These are phyloP conservation scores for Drosophila sucinea DNA, from an alignment of 1,140 invertebrate species.

Conservation along the genomic window DNA sequence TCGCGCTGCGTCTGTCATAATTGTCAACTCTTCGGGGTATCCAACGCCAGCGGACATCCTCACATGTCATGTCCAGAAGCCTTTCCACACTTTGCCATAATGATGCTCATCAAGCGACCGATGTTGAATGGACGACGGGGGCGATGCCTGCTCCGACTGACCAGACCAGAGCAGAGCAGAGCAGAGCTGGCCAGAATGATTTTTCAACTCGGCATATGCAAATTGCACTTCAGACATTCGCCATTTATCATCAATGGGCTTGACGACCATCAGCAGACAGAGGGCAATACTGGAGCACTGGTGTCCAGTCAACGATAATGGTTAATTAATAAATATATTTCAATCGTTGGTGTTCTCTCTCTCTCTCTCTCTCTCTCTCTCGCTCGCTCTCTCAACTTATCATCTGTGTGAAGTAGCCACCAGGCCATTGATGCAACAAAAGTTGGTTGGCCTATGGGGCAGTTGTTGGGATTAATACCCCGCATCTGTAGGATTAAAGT, in stretches of 20 bases:
- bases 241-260: conserved; percentile 63
- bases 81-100: conserved; percentile 60
- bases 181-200: conserved; percentile 22
- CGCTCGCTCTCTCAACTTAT: neutral
- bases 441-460: conserved; percentile 6
- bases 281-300: conserved; percentile 16
- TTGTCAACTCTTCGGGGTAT: conserved; percentile 66
- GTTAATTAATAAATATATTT: conserved; percentile 79
- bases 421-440: conserved; percentile 5
- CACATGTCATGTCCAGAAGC: conserved; percentile 48
- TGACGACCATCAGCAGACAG: conserved; percentile 27
- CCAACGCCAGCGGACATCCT: conserved; percentile 48
- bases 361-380: conserved; percentile 1
- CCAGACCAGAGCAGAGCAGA: no score
- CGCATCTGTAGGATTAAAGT: no score
- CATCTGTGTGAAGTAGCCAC: neutral
- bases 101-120: conserved; percentile 69
- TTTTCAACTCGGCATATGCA: conserved; percentile 51
- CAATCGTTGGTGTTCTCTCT: conserved; percentile 12
- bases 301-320: conserved; percentile 61
- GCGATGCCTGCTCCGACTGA: neutral
- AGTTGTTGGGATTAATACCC: no score
- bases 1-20: conserved; percentile 68
- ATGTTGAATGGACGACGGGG: conserved; percentile 53
- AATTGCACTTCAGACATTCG: conserved; percentile 75